Conservation (phyloP, 1,140 invertebrate genomes). For the Pseudomyrmex flavicornis region DNA sequence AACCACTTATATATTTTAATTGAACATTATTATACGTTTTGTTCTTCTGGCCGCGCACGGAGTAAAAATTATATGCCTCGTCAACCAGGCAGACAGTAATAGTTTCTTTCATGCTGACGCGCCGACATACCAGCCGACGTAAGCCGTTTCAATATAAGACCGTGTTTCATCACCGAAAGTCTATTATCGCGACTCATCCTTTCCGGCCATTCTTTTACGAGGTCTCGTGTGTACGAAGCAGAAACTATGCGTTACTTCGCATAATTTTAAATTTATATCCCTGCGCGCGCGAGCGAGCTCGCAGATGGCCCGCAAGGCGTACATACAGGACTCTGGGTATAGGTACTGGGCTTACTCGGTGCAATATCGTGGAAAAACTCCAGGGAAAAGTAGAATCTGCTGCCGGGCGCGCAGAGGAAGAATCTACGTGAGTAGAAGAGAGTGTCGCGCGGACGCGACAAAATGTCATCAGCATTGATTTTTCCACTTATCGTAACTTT, state of each 20-base stretch:
- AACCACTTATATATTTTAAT: too few species aligned
- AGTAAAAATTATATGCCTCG: conserved; percentile 74
- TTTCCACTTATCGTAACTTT: conserved; percentile 41
- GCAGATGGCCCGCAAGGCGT: too few species aligned
- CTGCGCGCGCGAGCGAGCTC: neutral
- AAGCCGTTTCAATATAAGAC: conserved; percentile 77
- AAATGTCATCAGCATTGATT: conserved; percentile 56
- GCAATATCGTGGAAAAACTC: conserved; percentile 38
- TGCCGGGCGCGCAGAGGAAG: neutral
- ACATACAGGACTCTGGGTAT: too few species aligned
- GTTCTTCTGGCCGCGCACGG: neutral
- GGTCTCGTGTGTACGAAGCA: conserved; percentile 72
- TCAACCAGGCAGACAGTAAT: conserved; percentile 73
- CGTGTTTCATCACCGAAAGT: conserved; percentile 81
- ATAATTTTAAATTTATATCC: conserved; percentile 81
- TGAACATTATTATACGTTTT: neutral
- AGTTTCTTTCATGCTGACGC: conserved; percentile 71
- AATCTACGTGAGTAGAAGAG: neutral
- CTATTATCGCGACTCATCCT: conserved; percentile 78
- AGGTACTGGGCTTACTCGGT: conserved; percentile 9
- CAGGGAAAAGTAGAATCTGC: conserved; percentile 41
- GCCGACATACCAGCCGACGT: conserved; percentile 65
- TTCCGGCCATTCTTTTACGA: conserved; percentile 68
- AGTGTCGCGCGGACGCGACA: conserved; percentile 33
- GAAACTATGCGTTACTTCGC: conserved; percentile 77